These are phyloP conservation scores for Turritopsis dohrnii DNA, from an alignment of 30 jellyfish, hydroid and myxozoan genomes.

Conservation along the genomic window DNA sequence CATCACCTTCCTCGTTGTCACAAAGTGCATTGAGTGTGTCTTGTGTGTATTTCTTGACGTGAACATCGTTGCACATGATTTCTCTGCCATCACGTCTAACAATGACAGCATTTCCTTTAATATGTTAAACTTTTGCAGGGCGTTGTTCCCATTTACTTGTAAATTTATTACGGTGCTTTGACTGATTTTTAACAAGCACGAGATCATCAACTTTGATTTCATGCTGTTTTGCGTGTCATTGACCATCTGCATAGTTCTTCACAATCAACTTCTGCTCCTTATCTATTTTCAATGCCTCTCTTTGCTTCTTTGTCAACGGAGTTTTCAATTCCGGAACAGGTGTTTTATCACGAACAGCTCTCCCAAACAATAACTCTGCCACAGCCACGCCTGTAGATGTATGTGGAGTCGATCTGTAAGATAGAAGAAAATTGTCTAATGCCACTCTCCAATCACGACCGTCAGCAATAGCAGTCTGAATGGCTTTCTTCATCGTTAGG, in stretches of 20 bases:
- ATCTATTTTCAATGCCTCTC: not conserved
- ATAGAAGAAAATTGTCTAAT: conserved; percentile 12
- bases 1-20: too few relatives aligned
- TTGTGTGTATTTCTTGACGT: too few relatives aligned
- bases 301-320: not conserved
- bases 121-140: not conserved
- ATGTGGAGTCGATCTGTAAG: conserved; percentile 26
- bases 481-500: conserved; percentile 44
- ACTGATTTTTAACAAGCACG: not conserved
- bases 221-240: not conserved
- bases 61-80: conserved; percentile 4
- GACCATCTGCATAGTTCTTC: conserved; percentile 18
- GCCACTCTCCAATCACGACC: conserved; percentile 30
- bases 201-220: not conserved
- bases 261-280: not conserved
- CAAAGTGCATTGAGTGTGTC: too few relatives aligned
- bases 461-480: conserved; percentile 43
- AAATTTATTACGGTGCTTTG: not conserved
- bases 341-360: not conserved
- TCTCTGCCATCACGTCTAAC: not conserved
- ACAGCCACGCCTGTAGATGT: conserved; percentile 18
- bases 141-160: not conserved
- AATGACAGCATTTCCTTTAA: not conserved
- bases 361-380: conserved; percentile 20
- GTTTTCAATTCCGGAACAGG: too few relatives aligned